Evolutionary conservation across 2,888 invertebrate genomes (phyloP).

Genomic region (Tetanocera ferruginea): DNA sequence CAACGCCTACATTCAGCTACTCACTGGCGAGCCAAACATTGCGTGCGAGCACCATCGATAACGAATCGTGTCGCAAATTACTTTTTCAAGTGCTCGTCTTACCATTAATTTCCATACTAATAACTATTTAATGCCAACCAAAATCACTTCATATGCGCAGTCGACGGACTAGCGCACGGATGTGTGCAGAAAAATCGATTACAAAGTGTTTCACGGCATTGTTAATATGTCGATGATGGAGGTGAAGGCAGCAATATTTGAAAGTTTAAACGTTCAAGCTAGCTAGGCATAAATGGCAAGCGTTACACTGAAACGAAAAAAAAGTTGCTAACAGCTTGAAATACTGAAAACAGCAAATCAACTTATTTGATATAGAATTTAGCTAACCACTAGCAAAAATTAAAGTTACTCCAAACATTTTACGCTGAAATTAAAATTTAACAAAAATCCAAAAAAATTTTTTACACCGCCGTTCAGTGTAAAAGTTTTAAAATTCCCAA

Average conservation of each 20-base stretch:
- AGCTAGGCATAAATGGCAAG: too few species aligned
- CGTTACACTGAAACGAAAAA: not conserved
- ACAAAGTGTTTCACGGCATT: not conserved
- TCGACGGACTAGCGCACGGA: not conserved
- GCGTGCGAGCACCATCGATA: slow-evolving; percentile 8
- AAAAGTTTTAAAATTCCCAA: not conserved
- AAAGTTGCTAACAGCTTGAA: not conserved
- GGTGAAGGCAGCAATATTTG: not conserved
- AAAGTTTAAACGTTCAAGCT: not conserved
- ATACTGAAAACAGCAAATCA: not conserved
- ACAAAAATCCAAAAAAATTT: too few species aligned
- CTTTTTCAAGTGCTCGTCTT: not conserved
- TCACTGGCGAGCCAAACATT: not conserved
- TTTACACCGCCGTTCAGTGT: too few species aligned
- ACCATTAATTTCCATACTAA: slow-evolving; percentile 1
- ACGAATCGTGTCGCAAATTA: not conserved
- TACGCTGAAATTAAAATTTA: too few species aligned
- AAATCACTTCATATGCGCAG: not conserved
- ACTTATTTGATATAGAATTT: too few species aligned
- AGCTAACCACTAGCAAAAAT: too few species aligned
- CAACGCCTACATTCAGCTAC: not conserved
- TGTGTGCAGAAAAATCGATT: not conserved
- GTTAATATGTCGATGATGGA: not conserved
- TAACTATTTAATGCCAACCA: not conserved
- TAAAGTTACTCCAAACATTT: too few species aligned